Percentiles rank a stretch among this genome's conserved stretches.
These are phyloP conservation scores for Erebia ligea DNA, from an alignment of 2,888 invertebrate species.

Conservation along the genomic window DNA sequence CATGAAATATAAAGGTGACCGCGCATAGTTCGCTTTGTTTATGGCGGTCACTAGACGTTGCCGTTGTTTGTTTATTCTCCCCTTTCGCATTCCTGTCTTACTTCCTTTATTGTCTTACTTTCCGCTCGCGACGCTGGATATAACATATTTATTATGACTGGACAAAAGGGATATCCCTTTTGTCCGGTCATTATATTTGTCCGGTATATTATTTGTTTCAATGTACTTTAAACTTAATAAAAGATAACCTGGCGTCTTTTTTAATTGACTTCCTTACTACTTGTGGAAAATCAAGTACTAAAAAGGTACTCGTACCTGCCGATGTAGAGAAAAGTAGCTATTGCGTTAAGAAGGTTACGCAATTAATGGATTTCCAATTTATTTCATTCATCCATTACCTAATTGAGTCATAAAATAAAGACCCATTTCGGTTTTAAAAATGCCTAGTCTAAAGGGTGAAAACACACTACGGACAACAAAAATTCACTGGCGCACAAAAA, in stretches of 20 bases:
- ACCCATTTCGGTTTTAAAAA: too few relatives aligned
- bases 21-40: constrained; percentile 79
- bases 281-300: neutral
- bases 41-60: constrained; percentile 70
- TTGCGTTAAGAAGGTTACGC: too few relatives aligned
- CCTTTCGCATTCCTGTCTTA: constrained; percentile 76
- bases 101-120: constrained; percentile 80
- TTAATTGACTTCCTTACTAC: neutral
- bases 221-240: constrained; percentile 6
- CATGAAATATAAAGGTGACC: constrained; percentile 83
- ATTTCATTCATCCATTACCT: too few relatives aligned
- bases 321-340: neutral
- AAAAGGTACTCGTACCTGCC: neutral
- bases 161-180: constrained; percentile 55
- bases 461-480: too few relatives aligned
- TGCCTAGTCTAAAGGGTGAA: too few relatives aligned
- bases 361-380: too few relatives aligned
- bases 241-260: neutral
- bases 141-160: constrained; percentile 68
- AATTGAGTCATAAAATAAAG: too few relatives aligned
- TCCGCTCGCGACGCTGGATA: constrained; percentile 70
- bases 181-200: too few relatives aligned
- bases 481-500: too few relatives aligned
- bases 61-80: constrained; percentile 61
- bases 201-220: constrained; percentile 38